A percentile compares a stretch with the other conserved stretches of the same genome.
Evolutionary conservation across 2,888 invertebrate genomes (phyloP).

Genomic region (Linyphia triangularis): DNA sequence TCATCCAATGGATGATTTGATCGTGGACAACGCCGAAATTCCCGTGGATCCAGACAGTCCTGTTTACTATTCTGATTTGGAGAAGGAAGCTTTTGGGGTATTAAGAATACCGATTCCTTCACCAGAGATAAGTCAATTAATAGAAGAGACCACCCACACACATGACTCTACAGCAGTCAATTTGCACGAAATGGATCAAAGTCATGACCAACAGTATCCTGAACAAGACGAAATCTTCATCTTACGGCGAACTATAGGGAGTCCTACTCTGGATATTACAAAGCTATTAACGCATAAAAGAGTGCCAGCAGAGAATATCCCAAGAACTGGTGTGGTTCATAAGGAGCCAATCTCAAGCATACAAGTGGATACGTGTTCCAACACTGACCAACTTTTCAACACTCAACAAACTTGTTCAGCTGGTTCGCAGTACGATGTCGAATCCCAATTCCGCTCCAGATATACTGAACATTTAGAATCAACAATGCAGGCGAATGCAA

Average conservation of each 20-base stretch:
- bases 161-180: not conserved
- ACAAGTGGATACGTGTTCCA: constrained; percentile 4
- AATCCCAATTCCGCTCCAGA: not conserved
- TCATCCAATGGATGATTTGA: not conserved
- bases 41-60: not conserved
- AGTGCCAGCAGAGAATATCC: not conserved
- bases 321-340: not conserved
- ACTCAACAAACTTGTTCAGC: constrained; percentile 11
- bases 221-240: not conserved
- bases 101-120: not conserved
- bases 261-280: not conserved
- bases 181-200: not conserved
- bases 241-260: not conserved
- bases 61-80: not conserved
- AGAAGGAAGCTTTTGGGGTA: not conserved
- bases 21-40: not conserved
- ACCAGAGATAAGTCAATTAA: not conserved
- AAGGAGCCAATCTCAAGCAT: not conserved
- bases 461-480: not conserved
- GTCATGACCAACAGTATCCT: not conserved
- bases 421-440: constrained; percentile 10
- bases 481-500: not conserved
- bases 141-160: not conserved
- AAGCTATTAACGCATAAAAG: not conserved
- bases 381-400: not conserved